phyloP scores from a whole-genome alignment of 1,140 invertebrate species.

The Lepidostoma basale region DNA sequence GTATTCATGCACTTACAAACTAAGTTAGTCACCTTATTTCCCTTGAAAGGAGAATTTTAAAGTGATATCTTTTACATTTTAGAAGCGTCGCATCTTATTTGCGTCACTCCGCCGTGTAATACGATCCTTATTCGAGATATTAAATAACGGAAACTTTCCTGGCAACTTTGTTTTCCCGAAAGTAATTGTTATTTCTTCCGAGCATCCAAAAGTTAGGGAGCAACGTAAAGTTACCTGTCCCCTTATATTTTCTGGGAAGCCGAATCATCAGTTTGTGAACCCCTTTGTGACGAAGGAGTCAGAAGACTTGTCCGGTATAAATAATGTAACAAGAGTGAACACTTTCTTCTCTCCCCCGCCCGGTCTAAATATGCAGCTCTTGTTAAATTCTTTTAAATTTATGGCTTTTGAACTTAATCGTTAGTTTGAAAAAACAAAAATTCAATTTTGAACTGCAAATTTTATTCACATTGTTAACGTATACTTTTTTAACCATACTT shows the following conservation, averaged over 20 bases:
- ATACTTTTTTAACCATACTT: too few species aligned
- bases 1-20: too few species aligned
- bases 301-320: background rate
- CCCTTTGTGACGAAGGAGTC: background rate
- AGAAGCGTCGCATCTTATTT: background rate
- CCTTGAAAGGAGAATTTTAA: too few species aligned
- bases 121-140: slow-evolving; percentile 13
- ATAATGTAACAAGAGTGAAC: background rate
- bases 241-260: slow-evolving; percentile 7
- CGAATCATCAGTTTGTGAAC: slow-evolving; percentile 12
- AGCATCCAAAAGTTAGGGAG: slow-evolving; percentile 11
- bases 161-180: slow-evolving; percentile 1
- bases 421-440: too few species aligned
- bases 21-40: too few species aligned
- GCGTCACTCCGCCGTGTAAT: background rate
- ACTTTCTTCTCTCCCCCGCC: too few species aligned
- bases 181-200: slow-evolving; percentile 23
- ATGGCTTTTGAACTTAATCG: too few species aligned
- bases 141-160: slow-evolving; percentile 12
- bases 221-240: slow-evolving; percentile 12
- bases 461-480: too few species aligned
- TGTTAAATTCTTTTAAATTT: too few species aligned
- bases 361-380: too few species aligned
- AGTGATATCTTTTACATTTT: too few species aligned
- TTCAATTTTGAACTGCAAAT: too few species aligned